Base-by-base conservation (phyloP, 2,113 vertebrate genomes). In the western clawed frog (Xenopus tropicalis) region DNA sequence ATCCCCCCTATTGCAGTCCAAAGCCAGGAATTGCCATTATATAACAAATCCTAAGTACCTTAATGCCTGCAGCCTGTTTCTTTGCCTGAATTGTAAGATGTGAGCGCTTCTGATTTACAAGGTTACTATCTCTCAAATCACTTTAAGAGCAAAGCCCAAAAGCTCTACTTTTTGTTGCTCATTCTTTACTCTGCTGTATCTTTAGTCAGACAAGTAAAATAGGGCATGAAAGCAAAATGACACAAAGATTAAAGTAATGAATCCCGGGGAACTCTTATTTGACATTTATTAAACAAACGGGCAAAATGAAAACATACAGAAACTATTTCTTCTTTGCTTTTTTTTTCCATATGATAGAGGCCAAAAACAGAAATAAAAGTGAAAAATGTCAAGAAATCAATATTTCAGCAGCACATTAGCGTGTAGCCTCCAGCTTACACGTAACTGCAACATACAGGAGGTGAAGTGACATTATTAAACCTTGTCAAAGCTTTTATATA, bases 311-410 rank as follows among this genome's bases (percentile, higher is more conserved):
- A 74, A 74, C 46, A 68, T 68, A 58, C 52, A 62, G 57, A 42
- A 67, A 67, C 29, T 7, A 8, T 37, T 37, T 37, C 10, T 37
- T 37, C 7, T 29, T 29, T 3, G 3, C 10, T 37, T 5, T 9
- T 37, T 37, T 37, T 37, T 9, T 3, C 29, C 10, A n/a, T 75
- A 67, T 75, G 65, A 62, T 62, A 43, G 56, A 52, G 57, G 20
- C n/a, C 65, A 52, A 75, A 54, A 69, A 69, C 23, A 68, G 66
- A 69, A 68, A 67, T 68, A 68, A 75, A 68, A 75, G 46, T 57
- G 68, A 75, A 75, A 74, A 75, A 75, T 75, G 72, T 75, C 72
- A 75, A 68, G 66, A 75, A 65, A 75, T 75, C 72, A 75, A 75
- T 75, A 75, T 75, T 75, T 75, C 72, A 69, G 56, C 44, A 68